A percentile compares a stretch with the other conserved stretches of the same genome.
Evolutionary conservation across 2,888 invertebrate genomes (phyloP).

Genomic region (Notodonta dromedarius): DNA sequence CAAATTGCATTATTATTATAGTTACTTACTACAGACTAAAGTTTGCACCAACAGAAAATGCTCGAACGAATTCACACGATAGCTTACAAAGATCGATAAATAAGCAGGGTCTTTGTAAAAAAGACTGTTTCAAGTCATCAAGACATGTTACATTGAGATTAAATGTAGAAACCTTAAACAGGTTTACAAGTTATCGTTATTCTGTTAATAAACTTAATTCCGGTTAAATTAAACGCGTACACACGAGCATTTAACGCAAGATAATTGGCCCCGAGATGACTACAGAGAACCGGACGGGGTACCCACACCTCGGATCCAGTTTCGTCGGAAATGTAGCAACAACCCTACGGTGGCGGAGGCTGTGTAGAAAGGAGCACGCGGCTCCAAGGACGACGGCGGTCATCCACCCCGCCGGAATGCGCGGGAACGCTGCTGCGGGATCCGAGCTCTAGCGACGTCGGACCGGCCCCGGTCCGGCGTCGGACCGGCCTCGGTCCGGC

Average conservation of each 20-base stretch:
- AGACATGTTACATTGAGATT: neutral
- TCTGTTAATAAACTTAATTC: neutral
- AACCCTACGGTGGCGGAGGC: slow-evolving; percentile 42
- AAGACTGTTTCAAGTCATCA: neutral
- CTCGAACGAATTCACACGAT: too few species aligned
- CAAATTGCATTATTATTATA: too few species aligned
- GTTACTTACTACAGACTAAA: too few species aligned
- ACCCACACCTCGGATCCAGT: neutral
- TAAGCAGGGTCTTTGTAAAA: too few species aligned
- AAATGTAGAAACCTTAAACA: neutral
- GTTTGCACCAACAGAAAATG: too few species aligned
- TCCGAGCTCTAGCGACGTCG: slow-evolving; percentile 58
- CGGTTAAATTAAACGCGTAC: neutral
- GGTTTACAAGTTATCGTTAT: neutral
- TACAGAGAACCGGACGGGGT: slow-evolving; percentile 2
- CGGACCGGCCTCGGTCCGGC: slow-evolving; percentile 25
- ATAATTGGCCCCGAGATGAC: neutral
- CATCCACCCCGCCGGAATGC: slow-evolving; percentile 78
- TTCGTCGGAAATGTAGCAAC: slow-evolving; percentile 35
- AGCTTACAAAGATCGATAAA: too few species aligned
- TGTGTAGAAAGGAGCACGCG: slow-evolving; percentile 75
- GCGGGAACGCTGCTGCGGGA: slow-evolving; percentile 58
- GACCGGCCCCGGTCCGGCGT: slow-evolving; percentile 41
- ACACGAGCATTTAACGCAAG: neutral
- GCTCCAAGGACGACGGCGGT: slow-evolving; percentile 77